Evolutionary conservation across 2,113 vertebrate genomes (phyloP).

Genomic region (Hippocampus guttulatus): DNA sequence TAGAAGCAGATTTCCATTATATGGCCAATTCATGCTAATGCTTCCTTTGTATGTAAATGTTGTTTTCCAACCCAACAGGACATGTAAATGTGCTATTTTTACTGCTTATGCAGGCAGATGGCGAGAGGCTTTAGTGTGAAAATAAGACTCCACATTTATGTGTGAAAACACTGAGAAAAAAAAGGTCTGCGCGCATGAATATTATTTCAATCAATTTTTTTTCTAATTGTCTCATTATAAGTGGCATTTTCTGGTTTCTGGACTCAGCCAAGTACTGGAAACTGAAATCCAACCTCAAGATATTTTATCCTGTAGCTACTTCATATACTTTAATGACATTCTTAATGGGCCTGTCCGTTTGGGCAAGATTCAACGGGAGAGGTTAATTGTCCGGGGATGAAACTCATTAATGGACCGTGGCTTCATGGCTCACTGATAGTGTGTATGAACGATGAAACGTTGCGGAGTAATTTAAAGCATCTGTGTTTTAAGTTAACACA

Average conservation of each 20-base stretch:
- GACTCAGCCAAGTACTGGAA: not conserved
- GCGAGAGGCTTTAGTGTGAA: not conserved
- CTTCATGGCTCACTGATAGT: slow-evolving; percentile 23
- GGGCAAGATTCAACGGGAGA: slow-evolving; percentile 42
- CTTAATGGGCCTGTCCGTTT: slow-evolving; percentile 27
- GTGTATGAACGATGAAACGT: slow-evolving; percentile 34
- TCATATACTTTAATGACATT: slow-evolving; percentile 1
- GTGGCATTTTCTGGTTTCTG: not conserved
- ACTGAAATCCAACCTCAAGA: not conserved
- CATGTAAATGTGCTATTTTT: not conserved
- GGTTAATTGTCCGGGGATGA: slow-evolving; percentile 37
- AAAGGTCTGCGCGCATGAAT: not conserved
- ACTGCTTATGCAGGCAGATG: not conserved
- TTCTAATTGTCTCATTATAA: not conserved
- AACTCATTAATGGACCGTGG: slow-evolving; percentile 16
- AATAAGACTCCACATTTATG: not conserved
- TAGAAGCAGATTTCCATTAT: not conserved
- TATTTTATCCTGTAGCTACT: not conserved
- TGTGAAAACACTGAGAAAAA: not conserved
- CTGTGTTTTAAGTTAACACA: slow-evolving; percentile 2
- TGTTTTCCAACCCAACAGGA: not conserved
- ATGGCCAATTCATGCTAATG: not conserved
- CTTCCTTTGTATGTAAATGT: not conserved
- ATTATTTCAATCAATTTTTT: not conserved
- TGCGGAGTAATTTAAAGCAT: slow-evolving; percentile 25